These are phyloP conservation scores for Toxonevra muliebris DNA, from an alignment of 2,888 invertebrate genomes.

Conservation along the genomic window DNA sequence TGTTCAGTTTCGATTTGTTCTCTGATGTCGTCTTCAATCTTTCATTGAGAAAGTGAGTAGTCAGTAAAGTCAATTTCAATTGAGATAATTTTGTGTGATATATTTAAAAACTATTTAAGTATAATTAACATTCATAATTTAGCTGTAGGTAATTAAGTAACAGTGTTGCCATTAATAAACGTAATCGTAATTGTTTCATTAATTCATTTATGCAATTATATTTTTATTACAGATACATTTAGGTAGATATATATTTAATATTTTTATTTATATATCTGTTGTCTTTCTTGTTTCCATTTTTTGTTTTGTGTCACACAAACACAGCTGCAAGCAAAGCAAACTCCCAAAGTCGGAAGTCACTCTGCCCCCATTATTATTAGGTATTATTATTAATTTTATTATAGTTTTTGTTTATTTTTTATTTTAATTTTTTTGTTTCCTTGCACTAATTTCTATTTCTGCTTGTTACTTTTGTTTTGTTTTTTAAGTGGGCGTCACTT, in stretches of 20 bases:
- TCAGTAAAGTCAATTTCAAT: slow-evolving; percentile 8
- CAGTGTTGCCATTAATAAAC: slow-evolving; percentile 29
- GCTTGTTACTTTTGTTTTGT: too few relatives aligned
- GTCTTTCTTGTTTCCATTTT: neutral
- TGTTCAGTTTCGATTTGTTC: too few relatives aligned
- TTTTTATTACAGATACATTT: too few relatives aligned
- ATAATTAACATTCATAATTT: slow-evolving; percentile 27
- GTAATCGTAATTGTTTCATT: neutral
- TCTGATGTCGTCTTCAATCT: neutral
- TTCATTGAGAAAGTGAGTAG: neutral
- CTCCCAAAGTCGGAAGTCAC: too few relatives aligned
- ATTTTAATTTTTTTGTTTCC: too few relatives aligned
- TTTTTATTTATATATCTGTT: neutral
- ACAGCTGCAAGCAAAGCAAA: too few relatives aligned
- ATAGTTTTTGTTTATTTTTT: too few relatives aligned
- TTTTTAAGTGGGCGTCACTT: too few relatives aligned
- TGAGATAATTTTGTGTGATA: slow-evolving; percentile 10
- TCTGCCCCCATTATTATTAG: too few relatives aligned
- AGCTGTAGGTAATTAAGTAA: slow-evolving; percentile 31
- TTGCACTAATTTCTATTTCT: too few relatives aligned
- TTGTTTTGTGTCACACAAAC: neutral
- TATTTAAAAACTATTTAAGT: slow-evolving; percentile 28
- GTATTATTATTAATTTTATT: too few relatives aligned
- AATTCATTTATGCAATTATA: neutral
- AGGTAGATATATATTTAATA: neutral